Evolutionary conservation across 2,113 vertebrate species (phyloP), one percentile per base, ranked within the genome.

Genomic region (Opisthocomus hoazin): DNA sequence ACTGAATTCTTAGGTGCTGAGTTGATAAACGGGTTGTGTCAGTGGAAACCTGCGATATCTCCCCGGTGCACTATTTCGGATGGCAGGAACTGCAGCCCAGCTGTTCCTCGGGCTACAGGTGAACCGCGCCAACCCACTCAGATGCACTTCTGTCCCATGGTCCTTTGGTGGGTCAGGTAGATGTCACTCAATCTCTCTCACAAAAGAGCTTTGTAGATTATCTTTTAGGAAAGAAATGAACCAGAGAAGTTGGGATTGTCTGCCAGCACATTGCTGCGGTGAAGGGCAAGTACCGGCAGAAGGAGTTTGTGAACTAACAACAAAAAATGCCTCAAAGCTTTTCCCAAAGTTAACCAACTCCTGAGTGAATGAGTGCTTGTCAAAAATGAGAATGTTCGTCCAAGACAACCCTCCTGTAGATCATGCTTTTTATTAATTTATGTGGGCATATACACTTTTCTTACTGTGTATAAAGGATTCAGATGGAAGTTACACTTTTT

Each of bases 191-290:
- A 39, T 70, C 27, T 77, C 50, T 34, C 46, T 56, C 50, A 71
- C 19, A 29, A 8, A 89, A 61, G 7, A 90, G 11, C 8, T 69
- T 51, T 73, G 37, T 51, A 7, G 7, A 32, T 48, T 68, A 2
- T 37, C 21, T 94, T 86, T 24, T 84, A 97, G 97, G 87, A 90
- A 84, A 97, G 97, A 87, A 98, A 98, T 30, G 94, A 98, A 71
- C 95, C 92, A 3, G 23, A 89, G 41, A 96, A 94, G 87, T 97
- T 45, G 30, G 11, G 11, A 83, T 95, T 91, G 92, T 73, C 68
- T 98, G 95, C 60, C 64, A 92, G 43, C 87, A 97, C 89, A 65
- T 94, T 87, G 95, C 96, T 23, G 56, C 51, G 3, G n/a, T 96
- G 63, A 98, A 98, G 95, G 96, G 93, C 21, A 1, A 45, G 19